Evolutionary conservation across 2,797 vertebrate genomes (phyloP), one percentile per base, ranked within the genome.

Genomic region (Lepilemur septentrionalis): DNA sequence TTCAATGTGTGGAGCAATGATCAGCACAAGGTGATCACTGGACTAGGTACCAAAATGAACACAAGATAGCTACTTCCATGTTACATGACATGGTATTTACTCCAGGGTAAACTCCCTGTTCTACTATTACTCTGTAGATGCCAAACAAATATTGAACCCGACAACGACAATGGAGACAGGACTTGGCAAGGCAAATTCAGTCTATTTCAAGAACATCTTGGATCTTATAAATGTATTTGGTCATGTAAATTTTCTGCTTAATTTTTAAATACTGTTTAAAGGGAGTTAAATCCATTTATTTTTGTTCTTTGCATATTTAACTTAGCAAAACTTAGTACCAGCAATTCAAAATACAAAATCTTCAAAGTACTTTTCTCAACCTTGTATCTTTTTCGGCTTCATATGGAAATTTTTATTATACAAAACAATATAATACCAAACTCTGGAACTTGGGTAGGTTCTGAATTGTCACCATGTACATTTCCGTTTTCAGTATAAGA

Each of bases 121-220:
- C 80, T 22, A 79, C 23, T 5, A 28, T 9, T 23, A 65, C 30
- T 59, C 2, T 14, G 32, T 72, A 73, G 84, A 82, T 50, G 81
- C 50, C 86, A 93, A 95, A 83, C 55, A 72, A 85, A 55, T 50
- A 96, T 0, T 67, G 57, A 86, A 15, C 73, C 91, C 23, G 63
- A 79, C 25, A 81, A 65, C 67, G 79, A 94, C 48, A 95, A 79
- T 38, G 59, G 38, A 95, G 67, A 91, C 1, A 73, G 61, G 15
- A 76, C 20, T 69, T 91, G 75, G 75, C 82, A 94, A 79, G 91
- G 57, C 50, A 70, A 65, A 72, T 28, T 70, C 48, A 52, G 28
- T 70, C 65, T 90, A 82, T 88, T 90, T 73, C 28, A 80, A 85
- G 67, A 97, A 92, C 4, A 69, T 88, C 55, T 69, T 84, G 78